phyloP scores from a whole-genome alignment of 1,140 invertebrate species.

The Tetragnatha versicolor region DNA sequence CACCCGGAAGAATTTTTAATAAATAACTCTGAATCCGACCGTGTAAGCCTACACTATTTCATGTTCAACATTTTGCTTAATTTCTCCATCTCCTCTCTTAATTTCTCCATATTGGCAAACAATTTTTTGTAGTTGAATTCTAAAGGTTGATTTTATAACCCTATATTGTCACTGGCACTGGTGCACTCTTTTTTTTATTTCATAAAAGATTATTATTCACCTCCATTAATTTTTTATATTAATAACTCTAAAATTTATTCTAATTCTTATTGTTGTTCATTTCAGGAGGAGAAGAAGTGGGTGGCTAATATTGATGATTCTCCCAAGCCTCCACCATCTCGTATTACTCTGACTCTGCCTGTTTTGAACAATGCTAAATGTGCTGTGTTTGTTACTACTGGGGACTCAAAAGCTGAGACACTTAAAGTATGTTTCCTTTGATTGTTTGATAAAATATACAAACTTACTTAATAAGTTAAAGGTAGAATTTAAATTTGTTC shows the following conservation, averaged over 20 bases:
- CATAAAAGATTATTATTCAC: too few relatives aligned
- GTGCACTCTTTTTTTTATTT: too few relatives aligned
- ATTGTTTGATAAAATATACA: background rate
- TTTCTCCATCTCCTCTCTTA: too few relatives aligned
- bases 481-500: background rate
- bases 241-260: constrained; percentile 10
- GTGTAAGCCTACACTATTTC: too few relatives aligned
- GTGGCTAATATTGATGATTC: constrained; percentile 89
- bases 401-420: constrained; percentile 86
- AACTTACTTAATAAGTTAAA: background rate
- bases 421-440: constrained; percentile 73
- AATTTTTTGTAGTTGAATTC: too few relatives aligned
- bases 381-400: constrained; percentile 84
- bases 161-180: too few relatives aligned
- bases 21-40: too few relatives aligned
- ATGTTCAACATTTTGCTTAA: too few relatives aligned
- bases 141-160: too few relatives aligned
- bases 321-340: constrained; percentile 90
- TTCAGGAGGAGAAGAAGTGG: constrained; percentile 67
- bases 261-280: constrained; percentile 48
- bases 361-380: constrained; percentile 87
- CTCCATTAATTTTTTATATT: background rate
- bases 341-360: constrained; percentile 92
- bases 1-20: too few relatives aligned
- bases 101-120: too few relatives aligned